Conservation (phyloP, 2,888 invertebrate genomes). For the Nomada hirtipes region DNA sequence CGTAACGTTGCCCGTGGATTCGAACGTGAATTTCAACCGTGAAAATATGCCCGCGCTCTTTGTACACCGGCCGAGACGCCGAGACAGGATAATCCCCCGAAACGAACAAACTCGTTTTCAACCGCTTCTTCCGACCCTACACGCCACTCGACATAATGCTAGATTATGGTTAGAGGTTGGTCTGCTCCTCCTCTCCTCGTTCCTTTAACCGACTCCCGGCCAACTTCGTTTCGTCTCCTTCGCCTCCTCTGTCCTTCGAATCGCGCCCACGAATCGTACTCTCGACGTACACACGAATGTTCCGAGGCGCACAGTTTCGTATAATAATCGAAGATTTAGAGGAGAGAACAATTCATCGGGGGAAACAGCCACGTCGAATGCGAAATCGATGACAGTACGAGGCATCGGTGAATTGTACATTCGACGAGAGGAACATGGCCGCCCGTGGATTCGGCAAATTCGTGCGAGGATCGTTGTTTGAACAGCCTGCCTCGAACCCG, state of each 20-base stretch:
- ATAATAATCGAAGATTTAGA: not conserved
- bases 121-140: slow-evolving; percentile 68
- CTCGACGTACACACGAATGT: slow-evolving; percentile 17
- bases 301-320: not conserved
- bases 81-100: slow-evolving; percentile 73
- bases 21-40: slow-evolving; percentile 72
- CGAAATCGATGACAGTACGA: not conserved
- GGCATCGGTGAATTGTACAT: not conserved
- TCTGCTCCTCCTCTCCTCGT: slow-evolving; percentile 33
- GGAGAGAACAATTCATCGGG: not conserved
- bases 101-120: slow-evolving; percentile 74
- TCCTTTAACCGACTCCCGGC: not conserved
- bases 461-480: slow-evolving; percentile 16
- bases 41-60: slow-evolving; percentile 72
- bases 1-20: slow-evolving; percentile 66
- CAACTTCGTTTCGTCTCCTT: not conserved
- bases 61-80: slow-evolving; percentile 63
- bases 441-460: not conserved
- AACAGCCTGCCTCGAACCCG: slow-evolving; percentile 18
- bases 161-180: slow-evolving; percentile 73
- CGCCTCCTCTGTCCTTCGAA: slow-evolving; percentile 11
- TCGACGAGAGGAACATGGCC: not conserved
- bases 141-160: slow-evolving; percentile 75
- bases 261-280: slow-evolving; percentile 1
- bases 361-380: not conserved